Percentiles rank a stretch among this genome's conserved stretches.
phyloP scores from a whole-genome alignment of 2,888 invertebrate genomes.

The Oxystoma pomonae region DNA sequence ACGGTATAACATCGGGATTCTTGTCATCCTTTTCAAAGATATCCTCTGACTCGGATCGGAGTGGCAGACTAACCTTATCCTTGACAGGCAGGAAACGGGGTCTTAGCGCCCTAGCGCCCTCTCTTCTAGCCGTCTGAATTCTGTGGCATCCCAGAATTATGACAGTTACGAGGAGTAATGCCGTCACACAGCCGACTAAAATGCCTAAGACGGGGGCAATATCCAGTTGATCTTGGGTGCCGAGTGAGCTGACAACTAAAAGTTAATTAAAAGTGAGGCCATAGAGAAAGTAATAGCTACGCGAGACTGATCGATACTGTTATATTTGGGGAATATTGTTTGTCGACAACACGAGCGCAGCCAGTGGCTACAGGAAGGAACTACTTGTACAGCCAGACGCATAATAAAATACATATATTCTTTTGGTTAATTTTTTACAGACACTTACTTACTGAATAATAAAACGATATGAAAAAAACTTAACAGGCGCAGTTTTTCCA shows the following conservation, averaged over 20 bases:
- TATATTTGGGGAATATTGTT: too few relatives aligned
- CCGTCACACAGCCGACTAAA: constrained; percentile 64
- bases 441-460: too few relatives aligned
- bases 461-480: too few relatives aligned
- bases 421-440: too few relatives aligned
- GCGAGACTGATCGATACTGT: too few relatives aligned
- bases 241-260: constrained; percentile 39
- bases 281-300: too few relatives aligned
- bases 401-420: too few relatives aligned
- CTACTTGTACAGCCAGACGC: too few relatives aligned
- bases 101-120: constrained; percentile 51
- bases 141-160: constrained; percentile 60
- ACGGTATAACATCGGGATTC: constrained; percentile 85
- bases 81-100: constrained; percentile 59
- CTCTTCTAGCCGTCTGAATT: constrained; percentile 56
- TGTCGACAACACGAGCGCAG: too few relatives aligned
- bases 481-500: too few relatives aligned
- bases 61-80: constrained; percentile 65
- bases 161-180: constrained; percentile 62
- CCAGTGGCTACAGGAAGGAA: too few relatives aligned
- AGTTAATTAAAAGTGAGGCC: constrained; percentile 6
- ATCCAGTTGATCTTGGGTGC: constrained; percentile 52
- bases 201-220: constrained; percentile 59
- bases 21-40: constrained; percentile 77
- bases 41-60: constrained; percentile 60